phyloP scores from a whole-genome alignment of 30 jellyfish, hydroid and myxozoan species.

The Cassiopea xamachana region DNA sequence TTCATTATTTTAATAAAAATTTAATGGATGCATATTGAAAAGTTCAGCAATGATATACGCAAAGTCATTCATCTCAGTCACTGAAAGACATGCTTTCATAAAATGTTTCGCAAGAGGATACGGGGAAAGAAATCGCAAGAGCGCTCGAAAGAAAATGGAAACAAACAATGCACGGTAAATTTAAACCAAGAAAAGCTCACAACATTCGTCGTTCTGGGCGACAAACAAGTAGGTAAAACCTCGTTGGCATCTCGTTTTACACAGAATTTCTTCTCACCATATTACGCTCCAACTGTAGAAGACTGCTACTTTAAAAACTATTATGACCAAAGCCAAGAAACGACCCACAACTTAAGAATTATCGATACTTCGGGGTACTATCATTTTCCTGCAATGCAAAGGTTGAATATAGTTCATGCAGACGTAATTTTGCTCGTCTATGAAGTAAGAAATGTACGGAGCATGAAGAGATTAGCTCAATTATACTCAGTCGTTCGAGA shows the following conservation, averaged over 20 bases:
- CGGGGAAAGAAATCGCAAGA: neutral
- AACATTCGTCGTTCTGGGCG: slow-evolving; percentile 49
- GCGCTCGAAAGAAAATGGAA: neutral
- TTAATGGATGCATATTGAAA: neutral
- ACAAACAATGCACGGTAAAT: neutral
- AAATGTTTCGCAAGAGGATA: neutral
- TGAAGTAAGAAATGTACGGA: slow-evolving; percentile 26
- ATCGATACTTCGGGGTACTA: slow-evolving; percentile 65
- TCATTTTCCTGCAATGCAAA: slow-evolving; percentile 72
- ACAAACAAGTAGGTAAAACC: slow-evolving; percentile 46
- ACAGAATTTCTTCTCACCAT: slow-evolving; percentile 22
- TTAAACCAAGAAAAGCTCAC: slow-evolving; percentile 5
- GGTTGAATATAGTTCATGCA: slow-evolving; percentile 45
- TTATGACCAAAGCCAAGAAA: neutral
- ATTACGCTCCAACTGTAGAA: slow-evolving; percentile 47
- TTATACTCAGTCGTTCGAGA: slow-evolving; percentile 6
- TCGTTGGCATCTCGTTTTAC: slow-evolving; percentile 32
- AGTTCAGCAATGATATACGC: too few relatives aligned
- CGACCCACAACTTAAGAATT: neutral
- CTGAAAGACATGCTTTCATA: too few relatives aligned
- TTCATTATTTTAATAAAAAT: too few relatives aligned
- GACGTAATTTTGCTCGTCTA: slow-evolving; percentile 46
- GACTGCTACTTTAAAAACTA: slow-evolving; percentile 36
- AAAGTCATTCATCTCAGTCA: too few relatives aligned
- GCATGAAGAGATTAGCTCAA: slow-evolving; percentile 5